Conservation (phyloP, 2,113 vertebrate species). For the Prunella fulvescens region DNA sequence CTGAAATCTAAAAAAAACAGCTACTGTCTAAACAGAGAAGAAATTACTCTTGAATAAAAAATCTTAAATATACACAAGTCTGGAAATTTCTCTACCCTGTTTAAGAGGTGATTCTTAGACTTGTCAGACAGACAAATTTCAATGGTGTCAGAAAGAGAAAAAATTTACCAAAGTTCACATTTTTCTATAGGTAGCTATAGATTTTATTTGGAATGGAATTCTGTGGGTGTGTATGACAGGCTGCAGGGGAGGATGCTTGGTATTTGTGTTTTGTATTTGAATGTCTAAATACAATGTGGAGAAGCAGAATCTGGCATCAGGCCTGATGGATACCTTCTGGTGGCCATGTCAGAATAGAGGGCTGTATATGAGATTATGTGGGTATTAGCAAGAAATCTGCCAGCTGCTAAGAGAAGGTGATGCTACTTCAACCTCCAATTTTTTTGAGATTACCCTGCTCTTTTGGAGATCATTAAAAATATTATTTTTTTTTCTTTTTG, state of each 20-base stretch:
- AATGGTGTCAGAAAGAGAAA: neutral
- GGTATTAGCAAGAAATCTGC: neutral
- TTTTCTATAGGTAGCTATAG: neutral
- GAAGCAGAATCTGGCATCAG: neutral
- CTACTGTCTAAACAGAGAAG: neutral
- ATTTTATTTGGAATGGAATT: neutral
- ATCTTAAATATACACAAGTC: neutral
- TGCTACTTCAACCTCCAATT: neutral
- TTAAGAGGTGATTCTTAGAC: neutral
- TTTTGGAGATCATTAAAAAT: neutral
- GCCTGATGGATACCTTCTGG: neutral
- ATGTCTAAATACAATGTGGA: neutral
- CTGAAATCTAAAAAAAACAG: neutral
- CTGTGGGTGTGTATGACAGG: neutral
- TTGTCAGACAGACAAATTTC: neutral
- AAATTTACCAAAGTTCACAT: neutral
- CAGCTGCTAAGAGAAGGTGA: neutral
- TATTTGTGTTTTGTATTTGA: neutral
- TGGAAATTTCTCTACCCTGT: neutral
- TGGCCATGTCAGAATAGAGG: neutral
- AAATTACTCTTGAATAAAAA: neutral
- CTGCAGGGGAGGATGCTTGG: fast-evolving
- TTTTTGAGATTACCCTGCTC: neutral
- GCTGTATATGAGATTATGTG: fast-evolving
- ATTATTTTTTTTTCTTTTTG: neutral